These are phyloP conservation scores for Saccostrea glomerata DNA, from an alignment of 1,140 invertebrate species.

Conservation along the genomic window DNA sequence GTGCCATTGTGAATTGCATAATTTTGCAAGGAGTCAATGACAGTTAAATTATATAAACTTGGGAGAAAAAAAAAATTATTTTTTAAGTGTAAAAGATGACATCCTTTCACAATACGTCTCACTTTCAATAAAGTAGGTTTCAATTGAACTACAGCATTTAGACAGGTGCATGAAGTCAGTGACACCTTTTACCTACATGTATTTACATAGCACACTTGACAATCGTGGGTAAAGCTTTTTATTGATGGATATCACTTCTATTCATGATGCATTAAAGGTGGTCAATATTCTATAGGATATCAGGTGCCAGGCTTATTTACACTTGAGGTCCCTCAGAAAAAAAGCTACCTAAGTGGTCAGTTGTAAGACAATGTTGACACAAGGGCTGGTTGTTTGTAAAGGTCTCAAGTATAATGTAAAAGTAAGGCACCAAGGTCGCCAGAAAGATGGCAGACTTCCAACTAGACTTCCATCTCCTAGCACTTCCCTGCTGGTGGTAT, in stretches of 20 bases:
- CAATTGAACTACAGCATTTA: background rate
- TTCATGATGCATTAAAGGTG: background rate
- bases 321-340: background rate
- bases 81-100: no score
- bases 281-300: background rate
- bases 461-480: background rate
- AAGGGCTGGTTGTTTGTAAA: constrained; percentile 15
- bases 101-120: no score
- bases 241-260: background rate
- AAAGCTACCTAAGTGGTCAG: constrained; percentile 25
- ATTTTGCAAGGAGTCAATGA: background rate
- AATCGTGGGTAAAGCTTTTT: background rate
- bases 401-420: background rate
- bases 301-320: background rate
- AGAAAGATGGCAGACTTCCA: background rate
- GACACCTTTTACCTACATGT: background rate
- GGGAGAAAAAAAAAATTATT: background rate
- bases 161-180: constrained; percentile 2
- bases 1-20: background rate
- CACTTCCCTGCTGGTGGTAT: background rate
- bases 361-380: constrained; percentile 8
- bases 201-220: background rate
- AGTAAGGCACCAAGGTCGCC: background rate
- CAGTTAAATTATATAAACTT: background rate
- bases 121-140: no score